phyloP scores from a whole-genome alignment of 2,113 vertebrate species.

The Rhizomys pruinosus region DNA sequence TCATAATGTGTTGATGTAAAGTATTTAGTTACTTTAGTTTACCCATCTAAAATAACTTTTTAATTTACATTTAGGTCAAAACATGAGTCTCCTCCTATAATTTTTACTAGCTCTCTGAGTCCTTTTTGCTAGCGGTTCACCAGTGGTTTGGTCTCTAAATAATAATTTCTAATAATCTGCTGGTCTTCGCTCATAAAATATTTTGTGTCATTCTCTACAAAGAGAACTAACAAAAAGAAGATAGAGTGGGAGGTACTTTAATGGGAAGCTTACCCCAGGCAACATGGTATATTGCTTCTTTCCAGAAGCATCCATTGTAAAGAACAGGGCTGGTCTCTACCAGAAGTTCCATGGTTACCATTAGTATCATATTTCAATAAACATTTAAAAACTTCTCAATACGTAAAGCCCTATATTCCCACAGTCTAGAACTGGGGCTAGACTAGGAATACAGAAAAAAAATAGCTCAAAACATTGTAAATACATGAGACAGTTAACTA shows the following conservation, averaged over 20 bases:
- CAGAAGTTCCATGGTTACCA: background rate
- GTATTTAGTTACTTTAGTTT: constrained; percentile 52
- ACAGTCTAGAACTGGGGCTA: background rate
- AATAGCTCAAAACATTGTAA: background rate
- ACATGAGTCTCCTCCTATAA: background rate
- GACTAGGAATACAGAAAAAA: background rate
- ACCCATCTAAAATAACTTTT: background rate
- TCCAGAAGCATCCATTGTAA: background rate
- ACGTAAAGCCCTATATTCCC: background rate
- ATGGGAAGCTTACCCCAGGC: background rate
- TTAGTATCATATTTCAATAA: background rate
- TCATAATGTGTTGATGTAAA: constrained; percentile 38
- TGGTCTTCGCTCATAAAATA: background rate
- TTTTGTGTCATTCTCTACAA: background rate
- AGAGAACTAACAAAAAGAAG: background rate
- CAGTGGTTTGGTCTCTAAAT: constrained; percentile 46
- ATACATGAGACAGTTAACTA: background rate
- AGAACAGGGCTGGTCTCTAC: background rate
- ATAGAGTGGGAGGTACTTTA: background rate
- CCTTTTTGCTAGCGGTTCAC: background rate
- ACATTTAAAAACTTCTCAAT: background rate
- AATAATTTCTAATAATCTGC: constrained; percentile 25
- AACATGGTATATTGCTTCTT: background rate
- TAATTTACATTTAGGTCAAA: constrained; percentile 14
- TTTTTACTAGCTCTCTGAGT: background rate